Conservation (phyloP, 2,113 vertebrate genomes). For the Regulus satrapa region DNA sequence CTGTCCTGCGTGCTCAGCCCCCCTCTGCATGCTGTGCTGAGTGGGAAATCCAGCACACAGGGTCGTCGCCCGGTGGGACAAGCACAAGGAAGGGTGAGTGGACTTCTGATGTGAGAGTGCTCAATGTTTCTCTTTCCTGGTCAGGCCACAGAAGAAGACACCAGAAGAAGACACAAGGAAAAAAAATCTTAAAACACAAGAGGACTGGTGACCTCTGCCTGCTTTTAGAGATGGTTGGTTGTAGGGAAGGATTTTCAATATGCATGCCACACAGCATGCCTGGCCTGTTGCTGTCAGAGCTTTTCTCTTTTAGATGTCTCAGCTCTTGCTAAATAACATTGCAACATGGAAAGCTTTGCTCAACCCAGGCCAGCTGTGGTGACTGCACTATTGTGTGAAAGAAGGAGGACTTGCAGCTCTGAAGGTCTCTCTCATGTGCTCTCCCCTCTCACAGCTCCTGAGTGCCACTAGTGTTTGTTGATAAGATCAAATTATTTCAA, state of each 20-base stretch:
- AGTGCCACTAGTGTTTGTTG: not conserved
- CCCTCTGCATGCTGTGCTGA: not conserved
- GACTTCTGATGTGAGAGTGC: not conserved
- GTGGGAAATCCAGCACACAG: not conserved
- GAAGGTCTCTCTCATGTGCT: not conserved
- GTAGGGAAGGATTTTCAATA: not conserved
- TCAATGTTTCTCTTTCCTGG: not conserved
- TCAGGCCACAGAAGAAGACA: not conserved
- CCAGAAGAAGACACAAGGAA: not conserved
- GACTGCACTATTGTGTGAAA: not conserved
- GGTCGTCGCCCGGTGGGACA: not conserved
- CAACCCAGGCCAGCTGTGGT: not conserved
- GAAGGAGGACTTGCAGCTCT: not conserved
- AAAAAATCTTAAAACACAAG: not conserved
- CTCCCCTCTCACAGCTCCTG: not conserved
- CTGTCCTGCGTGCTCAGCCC: not conserved
- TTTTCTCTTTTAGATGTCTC: not conserved
- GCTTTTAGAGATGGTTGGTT: not conserved
- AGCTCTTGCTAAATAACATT: not conserved
- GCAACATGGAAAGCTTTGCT: not conserved
- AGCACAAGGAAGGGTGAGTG: constrained; percentile 22
- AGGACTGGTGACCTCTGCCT: not conserved
- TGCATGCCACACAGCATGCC: not conserved
- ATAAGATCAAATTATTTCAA: not conserved
- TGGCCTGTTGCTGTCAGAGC: not conserved